A percentile compares a stretch with the other conserved stretches of the same genome.
These are phyloP conservation scores for Zaprionus camerounensis DNA, from an alignment of 1,140 invertebrate species.

Conservation along the genomic window DNA sequence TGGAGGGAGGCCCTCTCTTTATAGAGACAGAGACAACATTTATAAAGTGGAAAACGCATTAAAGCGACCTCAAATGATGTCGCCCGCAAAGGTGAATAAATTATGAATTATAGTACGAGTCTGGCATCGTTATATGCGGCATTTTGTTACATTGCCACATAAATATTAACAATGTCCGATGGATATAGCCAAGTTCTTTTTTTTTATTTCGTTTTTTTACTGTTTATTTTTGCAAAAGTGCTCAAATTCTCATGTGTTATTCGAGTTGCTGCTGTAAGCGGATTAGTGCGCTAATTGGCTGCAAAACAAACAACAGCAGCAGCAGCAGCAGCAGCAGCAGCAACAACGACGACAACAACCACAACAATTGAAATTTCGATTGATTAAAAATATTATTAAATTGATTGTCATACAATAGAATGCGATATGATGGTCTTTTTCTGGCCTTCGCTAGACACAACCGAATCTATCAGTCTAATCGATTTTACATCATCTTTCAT, in stretches of 20 bases:
- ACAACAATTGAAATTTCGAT: neutral
- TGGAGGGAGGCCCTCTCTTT: constrained; percentile 18
- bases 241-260: constrained; percentile 9
- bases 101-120: constrained; percentile 23
- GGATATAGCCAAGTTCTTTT: constrained; percentile 6
- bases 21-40: constrained; percentile 42
- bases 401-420: neutral
- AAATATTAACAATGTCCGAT: constrained; percentile 43
- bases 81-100: constrained; percentile 67
- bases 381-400: neutral
- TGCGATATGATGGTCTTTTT: neutral
- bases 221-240: constrained; percentile 3
- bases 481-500: too few relatives aligned
- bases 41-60: constrained; percentile 27
- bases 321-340: neutral
- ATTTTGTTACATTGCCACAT: constrained; percentile 6
- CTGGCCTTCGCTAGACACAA: too few relatives aligned
- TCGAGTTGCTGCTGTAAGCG: neutral
- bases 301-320: neutral
- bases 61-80: constrained; percentile 56
- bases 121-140: neutral
- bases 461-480: too few relatives aligned
- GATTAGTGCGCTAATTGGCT: constrained; percentile 4
- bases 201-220: constrained; percentile 26
- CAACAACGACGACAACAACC: neutral